These are phyloP conservation scores for Octomys mimax DNA, from an alignment of 2,797 vertebrate species.

Conservation along the genomic window DNA sequence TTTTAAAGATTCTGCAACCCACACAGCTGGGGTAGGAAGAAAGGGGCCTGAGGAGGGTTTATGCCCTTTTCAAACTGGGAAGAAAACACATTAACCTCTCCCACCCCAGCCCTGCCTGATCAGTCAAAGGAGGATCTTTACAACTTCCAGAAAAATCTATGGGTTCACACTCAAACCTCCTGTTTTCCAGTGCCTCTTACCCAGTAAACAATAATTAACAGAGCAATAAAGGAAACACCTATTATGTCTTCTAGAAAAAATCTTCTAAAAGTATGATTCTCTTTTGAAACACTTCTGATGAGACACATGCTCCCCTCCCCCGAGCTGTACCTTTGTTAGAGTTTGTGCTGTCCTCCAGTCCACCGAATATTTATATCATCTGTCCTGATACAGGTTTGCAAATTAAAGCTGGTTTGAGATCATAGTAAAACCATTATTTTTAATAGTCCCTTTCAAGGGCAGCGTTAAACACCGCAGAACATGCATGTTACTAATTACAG, in stretches of 20 bases:
- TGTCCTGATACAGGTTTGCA: slow-evolving; percentile 75
- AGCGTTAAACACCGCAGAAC: slow-evolving; percentile 72
- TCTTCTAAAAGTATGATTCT: slow-evolving; percentile 47
- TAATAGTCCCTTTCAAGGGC: slow-evolving; percentile 84
- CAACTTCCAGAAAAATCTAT: slow-evolving; percentile 77
- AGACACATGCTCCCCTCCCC: neutral
- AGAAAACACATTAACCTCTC: slow-evolving; percentile 82
- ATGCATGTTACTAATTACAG: slow-evolving; percentile 76
- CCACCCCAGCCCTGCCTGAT: slow-evolving; percentile 70
- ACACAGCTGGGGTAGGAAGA: slow-evolving; percentile 75
- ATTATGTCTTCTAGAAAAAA: slow-evolving; percentile 28
- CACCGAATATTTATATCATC: slow-evolving; percentile 74
- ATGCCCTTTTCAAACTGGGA: slow-evolving; percentile 82
- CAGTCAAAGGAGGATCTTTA: slow-evolving; percentile 75
- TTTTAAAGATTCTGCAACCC: slow-evolving; percentile 84
- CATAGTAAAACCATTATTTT: slow-evolving; percentile 84
- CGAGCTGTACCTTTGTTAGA: slow-evolving; percentile 12
- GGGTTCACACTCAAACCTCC: slow-evolving; percentile 61
- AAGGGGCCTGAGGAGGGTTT: slow-evolving; percentile 74
- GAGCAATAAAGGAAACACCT: slow-evolving; percentile 28
- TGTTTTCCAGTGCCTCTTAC: slow-evolving; percentile 60
- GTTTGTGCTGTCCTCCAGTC: neutral
- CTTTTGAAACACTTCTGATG: slow-evolving; percentile 16
- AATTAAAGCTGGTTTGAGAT: slow-evolving; percentile 83
- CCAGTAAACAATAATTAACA: slow-evolving; percentile 75